phyloP scores from a whole-genome alignment of 2,888 invertebrate species.

The Drosophila tripunctata region DNA sequence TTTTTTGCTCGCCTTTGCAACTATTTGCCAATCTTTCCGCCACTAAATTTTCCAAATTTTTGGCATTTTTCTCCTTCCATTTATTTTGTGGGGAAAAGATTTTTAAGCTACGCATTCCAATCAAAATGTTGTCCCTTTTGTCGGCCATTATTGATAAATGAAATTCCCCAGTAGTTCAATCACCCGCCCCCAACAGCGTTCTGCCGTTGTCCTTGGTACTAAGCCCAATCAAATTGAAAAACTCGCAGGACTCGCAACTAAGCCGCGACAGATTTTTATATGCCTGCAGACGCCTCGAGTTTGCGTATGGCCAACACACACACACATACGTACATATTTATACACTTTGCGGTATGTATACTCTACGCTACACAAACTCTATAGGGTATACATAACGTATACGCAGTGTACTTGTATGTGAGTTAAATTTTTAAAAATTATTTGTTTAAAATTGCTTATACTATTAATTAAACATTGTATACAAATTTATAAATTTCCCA shows the following conservation, averaged over 20 bases:
- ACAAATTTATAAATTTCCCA: too few species aligned
- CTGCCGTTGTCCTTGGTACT: slow-evolving; percentile 1
- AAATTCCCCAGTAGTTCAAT: slow-evolving; percentile 53
- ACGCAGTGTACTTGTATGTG: background rate
- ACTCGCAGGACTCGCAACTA: slow-evolving; percentile 31
- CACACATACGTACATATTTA: too few species aligned
- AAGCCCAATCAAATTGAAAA: slow-evolving; percentile 56
- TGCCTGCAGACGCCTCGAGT: slow-evolving; percentile 22
- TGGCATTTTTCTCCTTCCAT: background rate
- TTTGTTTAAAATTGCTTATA: too few species aligned
- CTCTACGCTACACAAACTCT: background rate
- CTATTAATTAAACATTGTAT: too few species aligned
- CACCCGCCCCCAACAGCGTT: background rate
- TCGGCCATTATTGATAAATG: slow-evolving; percentile 63
- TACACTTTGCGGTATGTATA: slow-evolving; percentile 4
- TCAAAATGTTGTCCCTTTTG: slow-evolving; percentile 8
- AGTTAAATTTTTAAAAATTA: too few species aligned
- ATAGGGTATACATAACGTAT: background rate
- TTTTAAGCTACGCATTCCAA: slow-evolving; percentile 23
- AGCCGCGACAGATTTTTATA: slow-evolving; percentile 51
- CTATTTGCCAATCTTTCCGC: background rate
- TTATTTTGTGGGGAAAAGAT: background rate
- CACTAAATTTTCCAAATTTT: slow-evolving; percentile 7
- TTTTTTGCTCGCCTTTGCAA: background rate
- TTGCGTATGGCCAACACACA: slow-evolving; percentile 11